Evolutionary conservation across 2,888 invertebrate genomes (phyloP).

Genomic region (Mesoligia furuncula): DNA sequence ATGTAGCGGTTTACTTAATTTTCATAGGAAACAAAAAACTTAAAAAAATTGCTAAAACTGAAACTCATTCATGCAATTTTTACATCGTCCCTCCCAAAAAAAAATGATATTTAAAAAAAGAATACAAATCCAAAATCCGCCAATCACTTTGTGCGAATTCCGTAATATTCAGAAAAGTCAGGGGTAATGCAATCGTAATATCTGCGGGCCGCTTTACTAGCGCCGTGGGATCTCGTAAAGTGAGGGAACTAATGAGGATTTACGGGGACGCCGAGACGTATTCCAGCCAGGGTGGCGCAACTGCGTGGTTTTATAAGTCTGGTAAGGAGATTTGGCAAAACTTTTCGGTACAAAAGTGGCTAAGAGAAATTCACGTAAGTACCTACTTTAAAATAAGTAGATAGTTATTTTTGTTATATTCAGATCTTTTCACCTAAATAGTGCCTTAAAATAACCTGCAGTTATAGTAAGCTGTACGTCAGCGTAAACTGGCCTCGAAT

Average conservation of each 20-base stretch:
- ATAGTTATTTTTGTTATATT: not conserved
- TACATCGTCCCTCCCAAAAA: not conserved
- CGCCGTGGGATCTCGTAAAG: slow-evolving; percentile 87
- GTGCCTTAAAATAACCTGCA: not conserved
- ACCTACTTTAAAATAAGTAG: too few relatives aligned
- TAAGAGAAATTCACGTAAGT: not conserved
- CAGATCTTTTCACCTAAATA: not conserved
- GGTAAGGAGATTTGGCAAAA: not conserved
- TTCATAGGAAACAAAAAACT: not conserved
- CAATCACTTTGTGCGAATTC: slow-evolving; percentile 63
- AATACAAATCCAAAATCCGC: slow-evolving; percentile 33
- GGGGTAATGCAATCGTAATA: slow-evolving; percentile 85
- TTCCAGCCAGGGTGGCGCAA: slow-evolving; percentile 70
- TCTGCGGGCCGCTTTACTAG: slow-evolving; percentile 83
- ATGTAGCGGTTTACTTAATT: not conserved
- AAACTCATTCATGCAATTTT: not conserved
- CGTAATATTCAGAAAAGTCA: slow-evolving; percentile 77
- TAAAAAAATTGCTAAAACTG: too few relatives aligned
- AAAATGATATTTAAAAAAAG: not conserved
- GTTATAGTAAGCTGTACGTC: not conserved
- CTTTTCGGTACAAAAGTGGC: not conserved
- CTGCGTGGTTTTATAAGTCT: slow-evolving; percentile 38
- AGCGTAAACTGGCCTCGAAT: not conserved
- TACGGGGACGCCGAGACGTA: slow-evolving; percentile 80
- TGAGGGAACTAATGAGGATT: slow-evolving; percentile 87